Percentiles rank a stretch among this genome's conserved stretches.
phyloP scores from a whole-genome alignment of 2,113 vertebrate species.

The Amblyopsis rosae region DNA sequence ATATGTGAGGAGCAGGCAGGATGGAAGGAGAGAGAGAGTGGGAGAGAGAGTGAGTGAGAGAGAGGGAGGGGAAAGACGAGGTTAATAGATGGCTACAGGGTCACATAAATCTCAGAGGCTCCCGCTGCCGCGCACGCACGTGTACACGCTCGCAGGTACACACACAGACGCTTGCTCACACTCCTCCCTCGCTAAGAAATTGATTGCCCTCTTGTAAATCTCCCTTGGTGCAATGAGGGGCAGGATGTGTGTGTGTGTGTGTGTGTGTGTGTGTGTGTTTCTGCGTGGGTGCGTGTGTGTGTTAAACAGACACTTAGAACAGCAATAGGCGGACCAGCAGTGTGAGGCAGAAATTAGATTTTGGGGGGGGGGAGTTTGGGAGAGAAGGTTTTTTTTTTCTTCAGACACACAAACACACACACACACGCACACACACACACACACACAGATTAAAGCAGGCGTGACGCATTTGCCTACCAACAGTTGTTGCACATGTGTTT shows the following conservation, averaged over 20 bases:
- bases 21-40: not conserved
- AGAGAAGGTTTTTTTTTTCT: too few relatives aligned
- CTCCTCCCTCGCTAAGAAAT: not conserved
- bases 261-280: not conserved
- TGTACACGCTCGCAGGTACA: not conserved
- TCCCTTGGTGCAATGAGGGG: not conserved
- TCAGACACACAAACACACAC: too few relatives aligned
- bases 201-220: not conserved
- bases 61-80: too few relatives aligned
- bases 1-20: too few relatives aligned
- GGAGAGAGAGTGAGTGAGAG: not conserved
- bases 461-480: too few relatives aligned
- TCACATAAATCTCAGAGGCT: not conserved
- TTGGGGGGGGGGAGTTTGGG: too few relatives aligned
- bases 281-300: not conserved
- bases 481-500: too few relatives aligned
- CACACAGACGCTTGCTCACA: not conserved
- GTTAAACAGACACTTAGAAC: too few relatives aligned
- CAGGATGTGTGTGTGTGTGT: not conserved
- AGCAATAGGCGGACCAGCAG: too few relatives aligned
- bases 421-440: too few relatives aligned
- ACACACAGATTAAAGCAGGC: too few relatives aligned
- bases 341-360: too few relatives aligned
- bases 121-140: not conserved
- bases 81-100: not conserved